Percentiles rank a stretch among this genome's conserved stretches.
phyloP scores from a whole-genome alignment of 2,888 invertebrate genomes.

The Lithophane leautieri region DNA sequence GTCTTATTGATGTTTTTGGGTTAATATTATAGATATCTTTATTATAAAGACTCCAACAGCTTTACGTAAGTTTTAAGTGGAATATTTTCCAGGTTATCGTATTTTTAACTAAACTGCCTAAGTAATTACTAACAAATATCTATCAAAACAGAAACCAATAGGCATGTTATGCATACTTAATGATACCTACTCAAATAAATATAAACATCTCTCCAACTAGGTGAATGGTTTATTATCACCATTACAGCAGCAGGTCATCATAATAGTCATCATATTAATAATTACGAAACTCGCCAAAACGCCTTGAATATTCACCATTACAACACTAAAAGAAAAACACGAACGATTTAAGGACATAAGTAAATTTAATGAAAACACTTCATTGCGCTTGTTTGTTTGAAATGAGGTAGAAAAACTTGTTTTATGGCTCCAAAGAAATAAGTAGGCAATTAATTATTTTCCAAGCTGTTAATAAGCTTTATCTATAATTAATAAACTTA shows the following conservation, averaged over 20 bases:
- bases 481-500: conserved; percentile 1
- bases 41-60: background rate
- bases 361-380: conserved; percentile 54
- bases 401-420: conserved; percentile 42
- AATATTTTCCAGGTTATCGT: background rate
- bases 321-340: conserved; percentile 52
- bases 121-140: background rate
- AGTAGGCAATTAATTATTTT: conserved; percentile 15
- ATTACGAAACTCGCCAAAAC: conserved; percentile 30
- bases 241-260: conserved; percentile 25
- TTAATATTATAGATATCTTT: conserved; percentile 11
- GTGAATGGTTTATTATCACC: conserved; percentile 30
- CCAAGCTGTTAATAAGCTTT: background rate
- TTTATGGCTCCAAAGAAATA: conserved; percentile 31
- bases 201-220: conserved; percentile 15
- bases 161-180: background rate
- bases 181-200: conserved; percentile 7
- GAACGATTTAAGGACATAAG: conserved; percentile 46
- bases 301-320: conserved; percentile 34
- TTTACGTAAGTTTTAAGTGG: conserved; percentile 10
- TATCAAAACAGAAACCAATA: conserved; percentile 6
- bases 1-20: conserved; percentile 8
- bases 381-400: conserved; percentile 49
- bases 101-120: background rate
- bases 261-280: conserved; percentile 13